phyloP scores from a whole-genome alignment of 2,113 vertebrate species.

The Procapra przewalskii region DNA sequence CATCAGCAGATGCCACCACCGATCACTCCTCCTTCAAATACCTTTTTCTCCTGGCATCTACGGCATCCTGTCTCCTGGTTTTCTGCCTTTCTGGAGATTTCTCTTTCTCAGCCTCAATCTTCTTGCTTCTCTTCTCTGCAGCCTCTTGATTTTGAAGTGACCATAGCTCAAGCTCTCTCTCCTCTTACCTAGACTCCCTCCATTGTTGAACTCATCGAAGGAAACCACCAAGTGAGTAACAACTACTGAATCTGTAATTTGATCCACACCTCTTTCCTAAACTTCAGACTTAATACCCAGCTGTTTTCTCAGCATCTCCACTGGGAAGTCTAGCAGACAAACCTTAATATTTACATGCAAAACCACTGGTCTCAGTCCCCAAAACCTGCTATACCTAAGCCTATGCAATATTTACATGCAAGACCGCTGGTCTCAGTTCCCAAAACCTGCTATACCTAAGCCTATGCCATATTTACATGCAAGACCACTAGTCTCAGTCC shows the following conservation, averaged over 20 bases:
- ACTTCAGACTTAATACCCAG: neutral
- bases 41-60: neutral
- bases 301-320: neutral
- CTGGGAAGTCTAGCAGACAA: neutral
- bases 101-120: neutral
- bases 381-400: neutral
- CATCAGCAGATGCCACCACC: neutral
- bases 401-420: neutral
- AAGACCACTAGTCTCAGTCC: no score
- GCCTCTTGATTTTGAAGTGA: neutral
- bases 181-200: neutral
- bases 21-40: neutral
- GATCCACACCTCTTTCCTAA: neutral
- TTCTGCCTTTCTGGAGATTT: neutral
- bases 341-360: neutral
- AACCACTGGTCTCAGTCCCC: neutral
- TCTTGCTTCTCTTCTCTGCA: neutral
- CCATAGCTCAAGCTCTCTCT: neutral
- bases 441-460: no score
- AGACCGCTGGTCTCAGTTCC: no score
- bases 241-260: neutral
- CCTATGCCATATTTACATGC: no score
- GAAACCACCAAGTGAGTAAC: no score
- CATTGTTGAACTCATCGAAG: neutral
- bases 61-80: neutral